A percentile compares a stretch with the other conserved stretches of the same genome.
phyloP scores from a whole-genome alignment of 2,797 vertebrate genomes.

The Syncerus caffer region DNA sequence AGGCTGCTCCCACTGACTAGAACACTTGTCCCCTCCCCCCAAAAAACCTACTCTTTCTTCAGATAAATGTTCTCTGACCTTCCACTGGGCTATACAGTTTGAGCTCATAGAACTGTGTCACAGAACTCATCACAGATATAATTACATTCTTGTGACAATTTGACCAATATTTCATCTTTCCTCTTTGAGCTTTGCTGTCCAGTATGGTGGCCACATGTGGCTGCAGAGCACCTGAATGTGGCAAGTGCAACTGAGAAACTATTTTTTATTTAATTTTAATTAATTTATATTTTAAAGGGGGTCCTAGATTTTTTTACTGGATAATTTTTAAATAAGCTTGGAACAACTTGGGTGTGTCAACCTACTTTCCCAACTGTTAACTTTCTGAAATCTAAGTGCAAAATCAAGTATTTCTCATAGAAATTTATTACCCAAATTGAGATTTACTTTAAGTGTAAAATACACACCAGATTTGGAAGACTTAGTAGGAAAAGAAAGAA shows the following conservation, averaged over 20 bases:
- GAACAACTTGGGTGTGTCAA: background rate
- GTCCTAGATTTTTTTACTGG: background rate
- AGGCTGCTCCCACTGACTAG: background rate
- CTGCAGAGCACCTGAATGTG: background rate
- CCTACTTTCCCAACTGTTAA: background rate
- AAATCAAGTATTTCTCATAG: background rate
- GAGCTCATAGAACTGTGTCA: background rate
- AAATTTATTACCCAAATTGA: background rate
- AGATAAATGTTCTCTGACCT: background rate
- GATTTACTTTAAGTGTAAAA: background rate
- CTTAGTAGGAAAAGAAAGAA: background rate
- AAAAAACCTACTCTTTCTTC: background rate
- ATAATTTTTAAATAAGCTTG: background rate
- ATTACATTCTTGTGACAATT: background rate
- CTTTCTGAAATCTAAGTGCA: background rate
- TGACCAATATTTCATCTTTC: background rate
- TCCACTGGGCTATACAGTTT: background rate
- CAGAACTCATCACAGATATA: background rate
- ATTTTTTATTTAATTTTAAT: constrained; percentile 1
- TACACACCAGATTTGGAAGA: background rate
- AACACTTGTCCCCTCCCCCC: background rate
- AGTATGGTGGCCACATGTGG: background rate
- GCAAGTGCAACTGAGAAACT: background rate
- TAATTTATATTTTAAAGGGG: background rate
- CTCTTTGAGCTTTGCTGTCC: background rate